Conservation (phyloP, 1,140 invertebrate species). For the Thaumatotibia leucotreta region DNA sequence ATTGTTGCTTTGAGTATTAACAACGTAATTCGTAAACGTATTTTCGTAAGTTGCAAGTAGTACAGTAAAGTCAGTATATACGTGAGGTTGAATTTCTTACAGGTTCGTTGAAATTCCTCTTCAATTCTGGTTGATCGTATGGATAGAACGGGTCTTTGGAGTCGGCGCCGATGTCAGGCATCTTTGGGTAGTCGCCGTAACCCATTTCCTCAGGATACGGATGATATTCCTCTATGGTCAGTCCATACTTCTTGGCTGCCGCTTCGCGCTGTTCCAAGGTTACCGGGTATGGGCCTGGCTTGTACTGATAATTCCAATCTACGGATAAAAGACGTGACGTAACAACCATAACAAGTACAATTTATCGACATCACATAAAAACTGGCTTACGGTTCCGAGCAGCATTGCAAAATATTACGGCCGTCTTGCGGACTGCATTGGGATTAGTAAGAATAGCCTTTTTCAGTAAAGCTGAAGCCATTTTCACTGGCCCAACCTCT, state of each 20-base stretch:
- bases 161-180: constrained; percentile 82
- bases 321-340: constrained; percentile 55
- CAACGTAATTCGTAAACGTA: too few species aligned
- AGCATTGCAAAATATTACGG: constrained; percentile 53
- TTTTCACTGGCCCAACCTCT: constrained; percentile 22
- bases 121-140: constrained; percentile 87
- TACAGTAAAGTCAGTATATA: too few species aligned
- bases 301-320: constrained; percentile 88
- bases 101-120: constrained; percentile 89
- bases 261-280: constrained; percentile 84
- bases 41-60: too few species aligned
- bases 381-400: constrained; percentile 54
- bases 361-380: constrained; percentile 9
- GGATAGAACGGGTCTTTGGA: constrained; percentile 86
- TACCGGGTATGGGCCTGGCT: constrained; percentile 86
- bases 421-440: constrained; percentile 37
- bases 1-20: too few species aligned
- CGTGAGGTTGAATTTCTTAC: constrained; percentile 79
- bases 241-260: constrained; percentile 92
- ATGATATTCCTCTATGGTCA: constrained; percentile 91
- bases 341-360: constrained; percentile 34
- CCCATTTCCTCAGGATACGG: constrained; percentile 85
- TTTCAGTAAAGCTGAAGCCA: constrained; percentile 57
- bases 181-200: constrained; percentile 92
- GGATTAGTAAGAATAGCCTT: constrained; percentile 48